Percentiles rank a stretch among this genome's conserved stretches.
Conservation (phyloP, 2,113 vertebrate genomes). For the Antigone vipio region DNA sequence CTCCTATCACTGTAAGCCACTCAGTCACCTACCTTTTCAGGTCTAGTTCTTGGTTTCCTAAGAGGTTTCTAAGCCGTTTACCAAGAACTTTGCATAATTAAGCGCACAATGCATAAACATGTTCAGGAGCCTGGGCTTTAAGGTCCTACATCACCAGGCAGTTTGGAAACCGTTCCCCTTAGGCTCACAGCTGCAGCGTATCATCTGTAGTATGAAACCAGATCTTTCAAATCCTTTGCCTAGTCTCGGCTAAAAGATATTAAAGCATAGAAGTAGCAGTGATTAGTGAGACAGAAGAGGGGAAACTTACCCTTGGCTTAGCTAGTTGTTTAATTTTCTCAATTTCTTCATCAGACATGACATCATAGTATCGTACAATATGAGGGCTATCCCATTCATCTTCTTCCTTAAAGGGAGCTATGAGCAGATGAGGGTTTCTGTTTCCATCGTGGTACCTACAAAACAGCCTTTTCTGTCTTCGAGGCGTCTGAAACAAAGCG, state of each 20-base stretch:
- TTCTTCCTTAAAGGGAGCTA: slow-evolving; percentile 92
- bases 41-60: neutral
- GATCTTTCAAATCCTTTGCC: neutral
- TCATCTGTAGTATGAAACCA: neutral
- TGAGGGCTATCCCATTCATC: slow-evolving; percentile 97
- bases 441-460: slow-evolving; percentile 90
- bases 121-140: neutral
- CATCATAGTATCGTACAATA: slow-evolving; percentile 89
- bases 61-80: neutral
- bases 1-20: neutral
- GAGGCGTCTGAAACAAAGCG: slow-evolving; percentile 75
- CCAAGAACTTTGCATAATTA: neutral
- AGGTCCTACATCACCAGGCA: neutral
- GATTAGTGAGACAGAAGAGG: neutral
- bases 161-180: neutral
- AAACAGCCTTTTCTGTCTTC: slow-evolving; percentile 86
- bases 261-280: neutral
- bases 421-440: slow-evolving; percentile 84
- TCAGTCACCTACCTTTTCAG: neutral
- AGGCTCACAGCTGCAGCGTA: neutral
- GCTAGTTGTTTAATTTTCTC: slow-evolving; percentile 91
- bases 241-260: neutral
- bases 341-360: slow-evolving; percentile 88
- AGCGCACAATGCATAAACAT: neutral
- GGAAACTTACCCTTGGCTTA: slow-evolving; percentile 87